Evolutionary conservation across 2,888 invertebrate genomes (phyloP).

Genomic region (Synanthedon tipuliformis): DNA sequence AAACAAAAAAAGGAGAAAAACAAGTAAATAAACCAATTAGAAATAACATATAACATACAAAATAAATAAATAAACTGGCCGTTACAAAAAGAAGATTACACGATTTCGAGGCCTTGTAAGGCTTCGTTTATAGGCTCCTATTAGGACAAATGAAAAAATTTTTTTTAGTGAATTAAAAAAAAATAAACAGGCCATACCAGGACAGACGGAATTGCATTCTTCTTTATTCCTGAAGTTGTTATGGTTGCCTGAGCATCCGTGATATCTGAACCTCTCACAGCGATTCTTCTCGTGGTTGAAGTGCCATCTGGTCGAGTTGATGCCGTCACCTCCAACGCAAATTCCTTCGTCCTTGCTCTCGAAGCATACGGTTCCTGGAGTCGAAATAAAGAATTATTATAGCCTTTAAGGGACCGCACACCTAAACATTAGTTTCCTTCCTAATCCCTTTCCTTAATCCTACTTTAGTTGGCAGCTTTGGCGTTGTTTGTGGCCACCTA

Average conservation of each 20-base stretch:
- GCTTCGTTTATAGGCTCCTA: no score
- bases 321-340: constrained; percentile 55
- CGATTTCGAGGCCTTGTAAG: no score
- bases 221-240: constrained; percentile 86
- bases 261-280: constrained; percentile 77
- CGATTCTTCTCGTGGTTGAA: constrained; percentile 83
- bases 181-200: constrained; percentile 59
- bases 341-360: constrained; percentile 75
- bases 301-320: constrained; percentile 73
- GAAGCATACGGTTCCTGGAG: constrained; percentile 81
- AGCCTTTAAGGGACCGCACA: background rate
- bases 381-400: background rate
- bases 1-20: no score
- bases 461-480: no score
- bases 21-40: no score
- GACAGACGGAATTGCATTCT: constrained; percentile 84
- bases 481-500: no score
- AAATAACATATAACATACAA: no score
- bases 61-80: no score
- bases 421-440: background rate
- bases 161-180: background rate
- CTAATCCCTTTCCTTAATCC: no score
- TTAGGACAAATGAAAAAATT: no score
- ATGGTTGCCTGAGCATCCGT: constrained; percentile 83
- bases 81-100: no score